phyloP scores from a whole-genome alignment of 2,113 vertebrate genomes.

The Plectropomus leopardus region DNA sequence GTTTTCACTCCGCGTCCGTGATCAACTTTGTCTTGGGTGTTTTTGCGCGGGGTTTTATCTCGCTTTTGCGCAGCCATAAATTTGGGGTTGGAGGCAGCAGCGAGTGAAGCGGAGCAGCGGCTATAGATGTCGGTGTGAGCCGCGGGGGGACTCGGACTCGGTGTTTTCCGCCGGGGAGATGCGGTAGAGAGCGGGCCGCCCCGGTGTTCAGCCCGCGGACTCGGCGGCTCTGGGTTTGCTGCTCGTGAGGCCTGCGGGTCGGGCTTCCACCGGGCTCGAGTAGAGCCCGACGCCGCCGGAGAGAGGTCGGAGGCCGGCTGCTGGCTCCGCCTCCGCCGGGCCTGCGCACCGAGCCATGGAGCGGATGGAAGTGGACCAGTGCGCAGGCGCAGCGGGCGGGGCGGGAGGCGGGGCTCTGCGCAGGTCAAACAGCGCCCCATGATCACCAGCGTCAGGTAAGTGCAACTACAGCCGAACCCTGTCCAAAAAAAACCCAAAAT shows the following conservation, averaged over 20 bases:
- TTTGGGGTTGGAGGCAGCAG: conserved; percentile 6
- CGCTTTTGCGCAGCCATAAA: conserved; percentile 39
- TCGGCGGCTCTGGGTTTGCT: conserved; percentile 68
- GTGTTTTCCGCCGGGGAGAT: conserved; percentile 49
- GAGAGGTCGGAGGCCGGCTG: conserved; percentile 58
- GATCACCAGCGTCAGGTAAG: conserved; percentile 87
- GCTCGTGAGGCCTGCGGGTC: conserved; percentile 85
- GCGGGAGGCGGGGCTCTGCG: conserved; percentile 84
- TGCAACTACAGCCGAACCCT: conserved; percentile 18
- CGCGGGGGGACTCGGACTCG: not conserved
- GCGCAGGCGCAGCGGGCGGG: conserved; percentile 85
- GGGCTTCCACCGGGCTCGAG: conserved; percentile 84
- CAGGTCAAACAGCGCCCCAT: conserved; percentile 88
- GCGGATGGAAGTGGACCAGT: conserved; percentile 88
- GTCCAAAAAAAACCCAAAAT: not conserved
- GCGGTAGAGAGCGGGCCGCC: conserved; percentile 63
- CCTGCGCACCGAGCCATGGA: conserved; percentile 79
- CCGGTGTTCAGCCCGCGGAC: conserved; percentile 56
- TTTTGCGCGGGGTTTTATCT: conserved; percentile 28
- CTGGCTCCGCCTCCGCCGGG: conserved; percentile 55
- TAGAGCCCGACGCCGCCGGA: conserved; percentile 68
- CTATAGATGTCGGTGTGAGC: not conserved
- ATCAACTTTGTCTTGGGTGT: conserved; percentile 1
- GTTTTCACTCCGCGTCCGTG: too few species aligned
- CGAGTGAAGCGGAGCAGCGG: conserved; percentile 30